Evolutionary conservation across 2,113 vertebrate species (phyloP).

Genomic region (Dunckerocampus dactyliophorus): DNA sequence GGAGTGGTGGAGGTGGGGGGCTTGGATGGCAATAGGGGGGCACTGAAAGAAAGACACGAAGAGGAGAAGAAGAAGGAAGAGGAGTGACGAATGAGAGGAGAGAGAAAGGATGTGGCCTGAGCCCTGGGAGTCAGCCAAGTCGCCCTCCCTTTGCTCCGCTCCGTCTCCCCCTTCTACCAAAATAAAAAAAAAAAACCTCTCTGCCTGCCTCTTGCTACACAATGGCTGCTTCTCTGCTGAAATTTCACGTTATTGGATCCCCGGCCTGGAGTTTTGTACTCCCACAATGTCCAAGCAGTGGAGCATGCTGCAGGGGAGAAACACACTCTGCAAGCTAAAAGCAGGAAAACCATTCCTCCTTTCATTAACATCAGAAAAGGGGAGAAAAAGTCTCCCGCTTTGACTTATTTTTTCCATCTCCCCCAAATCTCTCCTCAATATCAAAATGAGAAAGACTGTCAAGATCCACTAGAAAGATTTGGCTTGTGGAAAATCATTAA

Average conservation of each 20-base stretch:
- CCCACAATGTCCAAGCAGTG: conserved; percentile 78
- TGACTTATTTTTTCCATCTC: conserved; percentile 27
- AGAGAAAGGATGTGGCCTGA: conserved; percentile 76
- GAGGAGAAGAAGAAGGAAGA: conserved; percentile 40
- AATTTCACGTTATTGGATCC: conserved; percentile 82
- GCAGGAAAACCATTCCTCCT: conserved; percentile 76
- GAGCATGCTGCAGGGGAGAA: conserved; percentile 76
- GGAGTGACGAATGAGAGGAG: conserved; percentile 44
- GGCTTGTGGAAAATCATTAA: conserved; percentile 42
- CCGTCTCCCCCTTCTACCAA: conserved; percentile 50
- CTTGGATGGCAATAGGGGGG: conserved; percentile 9
- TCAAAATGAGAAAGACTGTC: conserved; percentile 65
- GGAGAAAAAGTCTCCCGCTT: conserved; percentile 60
- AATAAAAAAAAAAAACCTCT: conserved; percentile 43
- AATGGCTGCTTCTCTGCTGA: conserved; percentile 79
- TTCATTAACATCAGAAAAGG: conserved; percentile 79
- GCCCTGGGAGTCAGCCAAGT: conserved; percentile 72
- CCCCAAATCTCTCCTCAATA: conserved; percentile 51
- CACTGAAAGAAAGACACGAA: conserved; percentile 37
- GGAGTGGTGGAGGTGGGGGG: conserved; percentile 35
- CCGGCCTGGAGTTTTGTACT: conserved; percentile 76
- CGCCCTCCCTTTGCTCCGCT: conserved; percentile 64
- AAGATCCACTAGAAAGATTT: conserved; percentile 63
- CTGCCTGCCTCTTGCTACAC: conserved; percentile 67
- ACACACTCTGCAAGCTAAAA: conserved; percentile 80